A percentile compares a stretch with the other conserved stretches of the same genome.
Conservation (phyloP, 2,888 invertebrate species). For the Uropetala carovei region DNA sequence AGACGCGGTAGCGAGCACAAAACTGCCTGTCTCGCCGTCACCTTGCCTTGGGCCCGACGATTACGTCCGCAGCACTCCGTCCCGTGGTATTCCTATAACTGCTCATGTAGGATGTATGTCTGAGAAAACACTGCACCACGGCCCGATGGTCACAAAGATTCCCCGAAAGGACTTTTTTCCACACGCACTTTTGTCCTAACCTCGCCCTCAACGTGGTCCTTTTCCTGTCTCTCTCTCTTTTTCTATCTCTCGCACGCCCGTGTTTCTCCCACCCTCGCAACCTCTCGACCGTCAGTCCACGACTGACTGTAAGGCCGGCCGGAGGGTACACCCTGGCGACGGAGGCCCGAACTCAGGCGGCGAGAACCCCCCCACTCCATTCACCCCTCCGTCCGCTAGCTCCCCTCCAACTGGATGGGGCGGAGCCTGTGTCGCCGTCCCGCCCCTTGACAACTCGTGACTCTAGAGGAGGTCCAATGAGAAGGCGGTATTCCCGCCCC, state of each 20-base stretch:
- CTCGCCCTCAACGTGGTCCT: constrained; percentile 53
- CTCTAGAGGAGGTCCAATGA: not conserved
- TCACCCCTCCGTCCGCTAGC: not conserved
- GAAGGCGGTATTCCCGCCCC: not conserved
- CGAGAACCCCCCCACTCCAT: not conserved
- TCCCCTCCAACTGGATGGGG: not conserved
- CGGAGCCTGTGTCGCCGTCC: not conserved
- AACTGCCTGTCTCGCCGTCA: not conserved
- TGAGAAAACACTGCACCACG: constrained; percentile 38
- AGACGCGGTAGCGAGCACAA: not conserved
- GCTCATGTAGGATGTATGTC: too few relatives aligned
- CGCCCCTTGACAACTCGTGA: not conserved
- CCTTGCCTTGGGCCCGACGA: too few relatives aligned
- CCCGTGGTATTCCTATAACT: too few relatives aligned
- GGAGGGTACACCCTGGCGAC: constrained; percentile 64
- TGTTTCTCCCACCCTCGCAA: constrained; percentile 27
- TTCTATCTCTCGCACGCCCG: not conserved
- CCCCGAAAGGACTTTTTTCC: not conserved
- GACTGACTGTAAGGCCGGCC: constrained; percentile 56
- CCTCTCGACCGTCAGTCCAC: constrained; percentile 54
- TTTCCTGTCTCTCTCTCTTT: not conserved
- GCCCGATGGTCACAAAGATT: not conserved
- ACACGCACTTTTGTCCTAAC: constrained; percentile 27
- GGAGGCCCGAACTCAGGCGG: constrained; percentile 47
- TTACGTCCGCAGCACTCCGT: too few relatives aligned